A percentile compares a stretch with the other conserved stretches of the same genome.
phyloP scores from a whole-genome alignment of 2,888 invertebrate species.

The Trichopria drosophilae region DNA sequence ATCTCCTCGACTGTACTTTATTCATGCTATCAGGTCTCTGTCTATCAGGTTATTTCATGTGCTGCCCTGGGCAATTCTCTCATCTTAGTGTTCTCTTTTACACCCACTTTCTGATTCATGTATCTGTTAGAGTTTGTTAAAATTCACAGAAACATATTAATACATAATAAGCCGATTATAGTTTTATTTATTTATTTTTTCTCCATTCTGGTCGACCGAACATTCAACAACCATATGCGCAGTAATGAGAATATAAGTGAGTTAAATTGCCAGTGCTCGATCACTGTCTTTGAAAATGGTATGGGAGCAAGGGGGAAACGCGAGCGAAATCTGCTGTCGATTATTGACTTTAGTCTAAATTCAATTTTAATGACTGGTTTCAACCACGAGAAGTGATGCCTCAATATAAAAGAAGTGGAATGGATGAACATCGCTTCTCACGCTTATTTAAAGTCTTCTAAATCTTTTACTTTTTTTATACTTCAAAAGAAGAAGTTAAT shows the following conservation, averaged over 20 bases:
- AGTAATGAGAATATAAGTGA: constrained; percentile 39
- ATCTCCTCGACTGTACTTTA: constrained; percentile 22
- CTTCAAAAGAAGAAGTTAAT: too few species aligned
- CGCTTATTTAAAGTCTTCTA: too few species aligned
- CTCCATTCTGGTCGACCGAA: constrained; percentile 26
- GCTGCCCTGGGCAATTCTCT: constrained; percentile 47
- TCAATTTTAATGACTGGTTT: constrained; percentile 35
- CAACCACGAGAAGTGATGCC: background rate
- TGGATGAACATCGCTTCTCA: background rate
- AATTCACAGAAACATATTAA: constrained; percentile 54
- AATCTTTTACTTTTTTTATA: too few species aligned
- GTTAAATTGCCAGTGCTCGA: constrained; percentile 35
- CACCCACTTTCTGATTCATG: constrained; percentile 39
- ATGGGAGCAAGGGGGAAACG: too few species aligned
- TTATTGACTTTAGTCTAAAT: constrained; percentile 30
- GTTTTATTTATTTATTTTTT: constrained; percentile 40
- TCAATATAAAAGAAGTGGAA: background rate
- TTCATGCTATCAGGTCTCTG: constrained; percentile 7
- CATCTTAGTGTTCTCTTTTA: constrained; percentile 27
- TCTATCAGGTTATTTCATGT: constrained; percentile 44
- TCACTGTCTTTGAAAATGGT: constrained; percentile 16
- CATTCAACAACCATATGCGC: background rate
- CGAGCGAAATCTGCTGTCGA: constrained; percentile 27
- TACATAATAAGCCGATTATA: constrained; percentile 48
- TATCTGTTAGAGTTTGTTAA: constrained; percentile 44